Conservation (phyloP, 2,888 invertebrate genomes). For the Heliconius charithonia region DNA sequence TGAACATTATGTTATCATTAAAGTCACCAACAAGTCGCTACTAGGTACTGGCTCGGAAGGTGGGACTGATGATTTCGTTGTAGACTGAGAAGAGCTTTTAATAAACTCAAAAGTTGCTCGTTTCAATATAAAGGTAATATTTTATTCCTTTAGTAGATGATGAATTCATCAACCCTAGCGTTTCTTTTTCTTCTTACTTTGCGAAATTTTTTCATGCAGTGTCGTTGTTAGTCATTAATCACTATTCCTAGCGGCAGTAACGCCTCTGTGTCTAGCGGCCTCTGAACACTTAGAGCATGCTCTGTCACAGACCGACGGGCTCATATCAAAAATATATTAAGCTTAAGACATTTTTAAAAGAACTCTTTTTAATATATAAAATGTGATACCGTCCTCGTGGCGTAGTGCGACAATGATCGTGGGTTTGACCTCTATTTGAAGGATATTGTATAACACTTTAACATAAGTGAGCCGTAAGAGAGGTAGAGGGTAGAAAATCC, state of each 20-base stretch:
- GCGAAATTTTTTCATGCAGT: not conserved
- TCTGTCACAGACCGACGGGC: not conserved
- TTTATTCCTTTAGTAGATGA: not conserved
- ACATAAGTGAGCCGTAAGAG: too few species aligned
- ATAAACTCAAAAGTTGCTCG: too few species aligned
- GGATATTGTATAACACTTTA: too few species aligned
- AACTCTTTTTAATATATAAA: not conserved
- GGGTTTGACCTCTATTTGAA: too few species aligned
- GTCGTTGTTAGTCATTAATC: not conserved
- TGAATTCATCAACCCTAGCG: not conserved
- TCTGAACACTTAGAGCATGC: constrained; percentile 3
- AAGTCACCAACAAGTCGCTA: too few species aligned
- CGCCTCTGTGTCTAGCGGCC: not conserved
- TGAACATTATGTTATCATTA: too few species aligned
- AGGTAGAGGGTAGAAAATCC: not conserved
- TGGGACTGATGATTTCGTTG: not conserved
- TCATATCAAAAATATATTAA: not conserved
- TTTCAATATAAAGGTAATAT: not conserved
- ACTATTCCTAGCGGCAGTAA: not conserved
- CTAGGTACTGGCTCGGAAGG: too few species aligned
- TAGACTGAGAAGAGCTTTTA: not conserved
- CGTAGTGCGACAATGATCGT: too few species aligned
- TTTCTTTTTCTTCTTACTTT: not conserved
- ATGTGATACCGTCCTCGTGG: not conserved
- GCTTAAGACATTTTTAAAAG: not conserved